Percentiles rank a stretch among this genome's conserved stretches.
phyloP scores from a whole-genome alignment of 2,113 vertebrate genomes.

The Leucosticte australis region DNA sequence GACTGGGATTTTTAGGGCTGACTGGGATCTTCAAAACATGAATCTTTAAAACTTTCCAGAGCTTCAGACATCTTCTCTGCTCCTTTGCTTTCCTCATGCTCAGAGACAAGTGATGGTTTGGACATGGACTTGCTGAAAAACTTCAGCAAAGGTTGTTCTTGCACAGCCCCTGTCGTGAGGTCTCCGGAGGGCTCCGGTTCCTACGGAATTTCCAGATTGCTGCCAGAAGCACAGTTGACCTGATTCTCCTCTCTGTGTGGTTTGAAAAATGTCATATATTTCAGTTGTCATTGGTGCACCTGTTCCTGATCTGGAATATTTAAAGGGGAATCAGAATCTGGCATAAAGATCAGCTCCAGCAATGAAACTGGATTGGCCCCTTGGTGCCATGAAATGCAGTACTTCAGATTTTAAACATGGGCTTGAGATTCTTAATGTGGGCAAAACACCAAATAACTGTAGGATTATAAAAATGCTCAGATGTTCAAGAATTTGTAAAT shows the following conservation, averaged over 20 bases:
- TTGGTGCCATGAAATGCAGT: background rate
- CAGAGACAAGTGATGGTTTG: background rate
- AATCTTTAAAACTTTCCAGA: background rate
- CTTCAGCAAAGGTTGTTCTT: background rate
- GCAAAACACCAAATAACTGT: background rate
- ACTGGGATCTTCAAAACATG: background rate
- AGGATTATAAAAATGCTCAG: background rate
- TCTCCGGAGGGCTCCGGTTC: background rate
- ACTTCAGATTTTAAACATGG: background rate
- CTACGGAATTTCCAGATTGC: background rate
- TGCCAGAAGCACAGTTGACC: constrained; percentile 6
- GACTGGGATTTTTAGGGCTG: background rate
- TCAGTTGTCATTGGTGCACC: background rate
- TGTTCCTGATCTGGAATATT: constrained; percentile 9
- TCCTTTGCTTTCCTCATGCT: background rate
- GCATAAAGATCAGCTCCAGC: background rate
- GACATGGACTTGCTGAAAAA: background rate
- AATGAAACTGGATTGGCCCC: background rate
- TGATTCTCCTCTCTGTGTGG: background rate
- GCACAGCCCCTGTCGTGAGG: background rate
- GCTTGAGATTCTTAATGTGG: background rate
- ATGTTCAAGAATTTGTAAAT: background rate
- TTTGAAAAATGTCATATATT: constrained; percentile 6
- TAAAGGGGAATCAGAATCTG: background rate
- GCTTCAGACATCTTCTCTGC: background rate